phyloP scores from a whole-genome alignment of 2,888 invertebrate species.

The Ligdia adustata region DNA sequence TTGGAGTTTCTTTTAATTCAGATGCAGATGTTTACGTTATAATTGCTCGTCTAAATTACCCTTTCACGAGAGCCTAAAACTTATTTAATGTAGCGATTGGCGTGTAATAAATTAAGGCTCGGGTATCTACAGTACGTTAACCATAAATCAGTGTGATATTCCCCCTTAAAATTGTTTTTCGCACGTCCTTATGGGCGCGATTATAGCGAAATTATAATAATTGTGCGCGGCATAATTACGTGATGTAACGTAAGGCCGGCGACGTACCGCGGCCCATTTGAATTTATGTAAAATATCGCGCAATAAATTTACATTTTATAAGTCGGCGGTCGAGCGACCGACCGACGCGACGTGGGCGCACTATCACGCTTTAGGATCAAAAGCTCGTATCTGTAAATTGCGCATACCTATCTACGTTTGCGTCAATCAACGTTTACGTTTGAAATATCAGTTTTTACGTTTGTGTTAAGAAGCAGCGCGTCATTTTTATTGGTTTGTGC shows the following conservation, averaged over 20 bases:
- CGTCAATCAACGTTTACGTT: conserved; percentile 32
- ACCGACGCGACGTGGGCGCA: conserved; percentile 61
- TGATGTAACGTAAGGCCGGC: conserved; percentile 75
- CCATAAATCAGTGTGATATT: conserved; percentile 73
- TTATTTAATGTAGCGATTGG: conserved; percentile 46
- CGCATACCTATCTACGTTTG: conserved; percentile 52
- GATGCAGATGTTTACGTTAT: conserved; percentile 77
- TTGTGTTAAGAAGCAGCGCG: too few species aligned
- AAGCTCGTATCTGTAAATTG: conserved; percentile 64
- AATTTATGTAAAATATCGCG: conserved; percentile 81
- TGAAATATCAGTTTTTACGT: conserved; percentile 14
- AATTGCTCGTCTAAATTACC: conserved; percentile 73
- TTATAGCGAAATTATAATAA: conserved; percentile 83
- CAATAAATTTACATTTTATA: conserved; percentile 83
- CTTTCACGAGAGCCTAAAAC: conserved; percentile 58
- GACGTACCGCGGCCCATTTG: conserved; percentile 75
- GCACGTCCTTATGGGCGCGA: conserved; percentile 78
- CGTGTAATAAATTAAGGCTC: conserved; percentile 55
- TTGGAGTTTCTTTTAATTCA: conserved; percentile 57
- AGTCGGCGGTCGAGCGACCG: conserved; percentile 63
- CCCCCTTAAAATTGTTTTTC: conserved; percentile 77
- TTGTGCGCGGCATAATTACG: conserved; percentile 77
- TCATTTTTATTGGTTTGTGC: too few species aligned
- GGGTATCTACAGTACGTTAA: conserved; percentile 38
- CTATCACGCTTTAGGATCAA: conserved; percentile 78